Evolutionary conservation across 2,888 invertebrate genomes (phyloP).

Genomic region (Cataglyphis cursor): DNA sequence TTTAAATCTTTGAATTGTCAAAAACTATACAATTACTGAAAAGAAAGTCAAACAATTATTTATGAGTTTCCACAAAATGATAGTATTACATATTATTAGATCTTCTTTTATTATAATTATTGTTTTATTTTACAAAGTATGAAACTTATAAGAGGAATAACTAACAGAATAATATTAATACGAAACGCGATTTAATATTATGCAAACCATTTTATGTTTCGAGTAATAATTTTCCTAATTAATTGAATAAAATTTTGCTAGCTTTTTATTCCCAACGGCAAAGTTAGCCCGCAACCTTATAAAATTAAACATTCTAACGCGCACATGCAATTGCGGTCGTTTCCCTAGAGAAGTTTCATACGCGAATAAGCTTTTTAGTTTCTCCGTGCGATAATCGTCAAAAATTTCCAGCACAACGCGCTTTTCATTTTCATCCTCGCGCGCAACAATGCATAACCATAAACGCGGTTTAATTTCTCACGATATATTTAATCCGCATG

Average conservation of each 20-base stretch:
- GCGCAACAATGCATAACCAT: background rate
- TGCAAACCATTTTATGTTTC: background rate
- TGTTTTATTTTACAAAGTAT: background rate
- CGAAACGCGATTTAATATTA: slow-evolving; percentile 9
- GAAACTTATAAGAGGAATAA: background rate
- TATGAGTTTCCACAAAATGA: background rate
- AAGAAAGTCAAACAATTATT: background rate
- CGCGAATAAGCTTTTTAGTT: slow-evolving; percentile 54
- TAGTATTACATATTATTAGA: background rate
- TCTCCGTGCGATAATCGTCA: slow-evolving; percentile 47
- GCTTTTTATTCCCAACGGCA: slow-evolving; percentile 36
- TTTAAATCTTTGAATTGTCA: background rate
- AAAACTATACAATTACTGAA: background rate
- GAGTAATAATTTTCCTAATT: slow-evolving; percentile 11
- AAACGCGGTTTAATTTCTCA: slow-evolving; percentile 16
- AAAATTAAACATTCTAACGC: slow-evolving; percentile 62
- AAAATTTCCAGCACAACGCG: slow-evolving; percentile 35
- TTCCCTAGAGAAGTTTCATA: slow-evolving; percentile 52
- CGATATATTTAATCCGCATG: slow-evolving; percentile 26
- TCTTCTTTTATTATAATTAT: background rate
- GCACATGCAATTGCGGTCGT: slow-evolving; percentile 62
- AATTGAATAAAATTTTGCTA: slow-evolving; percentile 41
- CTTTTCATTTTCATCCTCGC: slow-evolving; percentile 14
- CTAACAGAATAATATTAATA: background rate
- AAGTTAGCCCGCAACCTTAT: slow-evolving; percentile 21